Conservation (phyloP, 1,140 invertebrate species). For the Liolophura sinensis region DNA sequence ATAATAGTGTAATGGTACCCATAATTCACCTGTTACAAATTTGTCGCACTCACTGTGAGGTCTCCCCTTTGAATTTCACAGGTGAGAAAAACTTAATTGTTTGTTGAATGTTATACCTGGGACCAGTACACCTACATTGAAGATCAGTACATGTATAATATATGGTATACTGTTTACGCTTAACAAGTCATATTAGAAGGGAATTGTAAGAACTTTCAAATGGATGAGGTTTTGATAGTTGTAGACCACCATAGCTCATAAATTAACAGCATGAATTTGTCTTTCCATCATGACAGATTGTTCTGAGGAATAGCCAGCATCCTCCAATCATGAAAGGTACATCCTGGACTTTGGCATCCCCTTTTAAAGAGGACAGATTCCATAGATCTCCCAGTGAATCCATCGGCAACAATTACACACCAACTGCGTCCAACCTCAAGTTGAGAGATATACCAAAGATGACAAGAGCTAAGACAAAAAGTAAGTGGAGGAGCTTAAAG, state of each 20-base stretch:
- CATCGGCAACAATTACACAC: slow-evolving; percentile 67
- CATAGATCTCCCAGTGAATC: slow-evolving; percentile 68
- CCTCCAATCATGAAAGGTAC: slow-evolving; percentile 59
- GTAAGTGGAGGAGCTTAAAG: slow-evolving; percentile 19
- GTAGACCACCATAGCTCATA: not conserved
- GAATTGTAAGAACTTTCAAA: not conserved
- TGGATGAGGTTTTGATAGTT: not conserved
- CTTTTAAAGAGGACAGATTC: slow-evolving; percentile 57
- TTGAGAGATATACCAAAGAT: slow-evolving; percentile 62
- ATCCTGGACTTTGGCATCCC: slow-evolving; percentile 59
- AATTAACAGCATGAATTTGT: not conserved
- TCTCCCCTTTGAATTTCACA: too few relatives aligned
- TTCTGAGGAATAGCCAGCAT: slow-evolving; percentile 55
- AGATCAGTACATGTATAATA: not conserved
- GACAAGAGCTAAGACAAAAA: slow-evolving; percentile 36
- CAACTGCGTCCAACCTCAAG: slow-evolving; percentile 61
- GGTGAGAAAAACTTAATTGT: too few relatives aligned
- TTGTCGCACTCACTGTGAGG: too few relatives aligned
- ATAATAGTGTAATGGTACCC: too few relatives aligned
- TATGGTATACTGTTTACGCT: not conserved
- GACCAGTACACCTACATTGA: not conserved
- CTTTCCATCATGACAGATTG: slow-evolving; percentile 37
- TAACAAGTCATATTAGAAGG: not conserved
- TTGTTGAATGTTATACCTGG: too few relatives aligned
- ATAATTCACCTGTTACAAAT: too few relatives aligned